Base-by-base conservation (phyloP, 2,888 invertebrate genomes). In the Chrysomela aeneicollis region DNA sequence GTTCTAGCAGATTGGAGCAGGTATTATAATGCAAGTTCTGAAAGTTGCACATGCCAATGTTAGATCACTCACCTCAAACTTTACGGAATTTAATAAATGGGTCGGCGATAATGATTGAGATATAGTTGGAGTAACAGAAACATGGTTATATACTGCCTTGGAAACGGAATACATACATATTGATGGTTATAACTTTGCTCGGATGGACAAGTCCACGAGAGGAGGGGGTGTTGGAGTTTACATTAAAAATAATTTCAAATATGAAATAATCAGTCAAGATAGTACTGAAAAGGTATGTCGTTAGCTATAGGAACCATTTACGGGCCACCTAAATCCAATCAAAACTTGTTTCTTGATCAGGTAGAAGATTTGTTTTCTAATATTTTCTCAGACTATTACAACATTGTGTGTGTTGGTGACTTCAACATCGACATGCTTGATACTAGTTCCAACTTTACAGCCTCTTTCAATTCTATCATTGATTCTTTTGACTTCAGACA, bases 31-130 rank as follows among this genome's bases (percentile, higher is more conserved):
- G n/a, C n/a, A n/a, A n/a, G n/a, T n/a, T n/a, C n/a, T n/a, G n/a
- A n/a, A 47, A 17, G 47, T 47, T 5, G 47, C 47, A 47, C 47
- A 47, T 19, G 19, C 47, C 10, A 19, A 47, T 47, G 47, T 47
- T 1, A 47, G 19, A 47, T 47, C 47, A 2, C 10, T 17, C 1
- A 47, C 10, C 2, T 9, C 17, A 47, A 47, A 47, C 17, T 47
- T 47, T 18, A 15, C 17, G 1, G 47, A 47, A 8, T 47, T 47
- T 6, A 47, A 10, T 2, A 47, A 6, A 47, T 47, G 47, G 47
- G 47, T 47, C 10, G 5, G 19, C 15, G 47, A 47, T 17, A 47
- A 47, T 47, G 47, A 47, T 10, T 47, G 47, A 17, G 47, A 47
- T 47, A 17, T 47, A 15, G 19, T 47, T 6, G 47, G 47, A 47